These are phyloP conservation scores for Scolopax bukidnonensis DNA, from an alignment of 2,797 vertebrate species.

Conservation along the genomic window DNA sequence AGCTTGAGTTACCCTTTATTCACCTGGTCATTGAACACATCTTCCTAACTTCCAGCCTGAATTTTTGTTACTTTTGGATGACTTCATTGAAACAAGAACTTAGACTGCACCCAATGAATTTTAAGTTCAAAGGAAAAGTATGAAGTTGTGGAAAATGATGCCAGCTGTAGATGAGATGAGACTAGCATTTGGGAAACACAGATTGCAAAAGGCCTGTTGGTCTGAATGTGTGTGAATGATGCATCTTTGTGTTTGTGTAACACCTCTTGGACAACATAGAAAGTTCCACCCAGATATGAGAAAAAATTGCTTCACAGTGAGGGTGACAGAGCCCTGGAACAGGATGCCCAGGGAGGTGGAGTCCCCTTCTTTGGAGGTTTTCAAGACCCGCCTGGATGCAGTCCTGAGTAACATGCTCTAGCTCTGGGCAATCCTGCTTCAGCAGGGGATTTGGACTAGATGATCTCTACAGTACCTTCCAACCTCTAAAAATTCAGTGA, in stretches of 20 bases:
- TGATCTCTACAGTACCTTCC: no score
- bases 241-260: background rate
- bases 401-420: no score
- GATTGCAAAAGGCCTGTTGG: background rate
- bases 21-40: background rate
- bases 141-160: background rate
- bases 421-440: no score
- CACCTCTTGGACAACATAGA: background rate
- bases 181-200: background rate
- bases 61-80: background rate
- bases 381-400: no score
- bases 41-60: background rate
- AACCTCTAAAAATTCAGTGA: no score
- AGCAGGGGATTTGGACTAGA: no score
- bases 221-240: background rate
- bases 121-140: background rate
- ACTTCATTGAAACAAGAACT: background rate
- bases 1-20: background rate
- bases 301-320: no score
- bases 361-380: no score
- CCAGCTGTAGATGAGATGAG: accelerated
- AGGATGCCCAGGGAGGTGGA: no score
- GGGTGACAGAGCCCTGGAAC: no score
- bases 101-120: accelerated
- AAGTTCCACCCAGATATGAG: no score